Evolutionary conservation across 2,113 vertebrate species (phyloP).

Genomic region (Actinemys pallida): DNA sequence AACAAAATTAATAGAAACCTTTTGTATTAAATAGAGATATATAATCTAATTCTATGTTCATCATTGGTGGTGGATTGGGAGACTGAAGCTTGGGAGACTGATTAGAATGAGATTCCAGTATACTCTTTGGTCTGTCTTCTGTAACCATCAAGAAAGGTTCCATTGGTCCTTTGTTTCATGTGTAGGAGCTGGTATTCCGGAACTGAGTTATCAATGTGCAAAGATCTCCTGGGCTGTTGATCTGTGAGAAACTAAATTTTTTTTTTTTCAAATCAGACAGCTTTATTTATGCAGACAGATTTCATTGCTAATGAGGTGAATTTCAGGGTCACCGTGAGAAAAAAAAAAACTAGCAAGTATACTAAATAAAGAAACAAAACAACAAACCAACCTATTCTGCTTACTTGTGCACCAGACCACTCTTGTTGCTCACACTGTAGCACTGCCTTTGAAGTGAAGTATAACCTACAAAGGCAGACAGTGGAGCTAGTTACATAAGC

Average conservation of each 20-base stretch:
- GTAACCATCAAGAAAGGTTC: constrained; percentile 12
- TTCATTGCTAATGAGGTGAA: constrained; percentile 58
- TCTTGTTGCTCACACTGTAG: constrained; percentile 63
- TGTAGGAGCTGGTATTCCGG: constrained; percentile 39
- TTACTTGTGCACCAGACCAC: constrained; percentile 65
- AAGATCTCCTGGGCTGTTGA: constrained; percentile 22
- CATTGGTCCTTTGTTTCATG: constrained; percentile 17
- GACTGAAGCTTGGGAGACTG: neutral
- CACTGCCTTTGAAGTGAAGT: constrained; percentile 67
- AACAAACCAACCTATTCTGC: constrained; percentile 53
- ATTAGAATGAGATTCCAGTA: neutral
- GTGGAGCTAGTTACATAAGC: constrained; percentile 63
- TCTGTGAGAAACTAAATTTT: constrained; percentile 26
- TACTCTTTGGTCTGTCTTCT: neutral
- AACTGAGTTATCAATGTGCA: constrained; percentile 32
- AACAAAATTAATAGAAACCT: neutral
- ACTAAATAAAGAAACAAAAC: constrained; percentile 62
- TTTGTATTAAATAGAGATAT: neutral
- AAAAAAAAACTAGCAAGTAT: constrained; percentile 57
- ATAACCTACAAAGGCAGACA: constrained; percentile 60
- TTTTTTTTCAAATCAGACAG: constrained; percentile 51
- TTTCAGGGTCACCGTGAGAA: constrained; percentile 48
- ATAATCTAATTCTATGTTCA: neutral
- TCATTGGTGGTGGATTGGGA: neutral
- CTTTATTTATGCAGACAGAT: constrained; percentile 57